Conservation (phyloP, 2,113 vertebrate species). For the Eulacestoma nigropectus region DNA sequence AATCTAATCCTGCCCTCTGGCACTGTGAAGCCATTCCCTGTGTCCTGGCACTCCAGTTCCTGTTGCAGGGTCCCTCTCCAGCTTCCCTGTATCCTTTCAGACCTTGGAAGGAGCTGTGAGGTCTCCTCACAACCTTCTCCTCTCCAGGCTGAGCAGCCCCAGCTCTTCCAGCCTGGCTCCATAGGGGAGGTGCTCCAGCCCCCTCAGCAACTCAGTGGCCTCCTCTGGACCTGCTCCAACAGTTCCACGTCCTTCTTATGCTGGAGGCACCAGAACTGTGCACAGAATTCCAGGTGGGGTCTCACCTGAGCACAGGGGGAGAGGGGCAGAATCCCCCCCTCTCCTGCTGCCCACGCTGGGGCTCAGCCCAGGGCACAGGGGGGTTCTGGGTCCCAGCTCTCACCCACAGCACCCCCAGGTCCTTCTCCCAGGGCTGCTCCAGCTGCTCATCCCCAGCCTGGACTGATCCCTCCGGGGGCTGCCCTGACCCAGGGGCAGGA, state of each 20-base stretch:
- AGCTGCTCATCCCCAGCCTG: neutral
- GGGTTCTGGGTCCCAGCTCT: neutral
- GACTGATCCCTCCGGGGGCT: accelerated
- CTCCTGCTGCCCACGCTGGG: neutral
- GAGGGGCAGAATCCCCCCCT: neutral
- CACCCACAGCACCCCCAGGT: neutral
- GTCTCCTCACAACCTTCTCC: neutral
- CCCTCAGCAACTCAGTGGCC: neutral
- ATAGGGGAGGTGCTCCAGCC: neutral
- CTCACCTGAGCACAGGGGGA: neutral
- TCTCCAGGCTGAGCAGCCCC: neutral
- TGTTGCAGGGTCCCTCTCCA: neutral
- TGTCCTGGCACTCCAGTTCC: neutral
- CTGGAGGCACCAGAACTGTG: neutral
- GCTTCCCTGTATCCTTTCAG: neutral
- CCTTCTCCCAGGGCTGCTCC: neutral
- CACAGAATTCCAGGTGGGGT: neutral
- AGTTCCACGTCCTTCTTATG: neutral
- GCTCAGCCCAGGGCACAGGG: neutral
- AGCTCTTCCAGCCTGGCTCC: neutral
- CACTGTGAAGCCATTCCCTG: neutral
- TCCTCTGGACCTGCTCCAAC: neutral
- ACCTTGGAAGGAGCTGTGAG: neutral
- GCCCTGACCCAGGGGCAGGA: neutral
- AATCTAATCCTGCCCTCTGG: neutral